Evolutionary conservation across 1,140 invertebrate species (phyloP).

Genomic region (Heliconius nattereri): DNA sequence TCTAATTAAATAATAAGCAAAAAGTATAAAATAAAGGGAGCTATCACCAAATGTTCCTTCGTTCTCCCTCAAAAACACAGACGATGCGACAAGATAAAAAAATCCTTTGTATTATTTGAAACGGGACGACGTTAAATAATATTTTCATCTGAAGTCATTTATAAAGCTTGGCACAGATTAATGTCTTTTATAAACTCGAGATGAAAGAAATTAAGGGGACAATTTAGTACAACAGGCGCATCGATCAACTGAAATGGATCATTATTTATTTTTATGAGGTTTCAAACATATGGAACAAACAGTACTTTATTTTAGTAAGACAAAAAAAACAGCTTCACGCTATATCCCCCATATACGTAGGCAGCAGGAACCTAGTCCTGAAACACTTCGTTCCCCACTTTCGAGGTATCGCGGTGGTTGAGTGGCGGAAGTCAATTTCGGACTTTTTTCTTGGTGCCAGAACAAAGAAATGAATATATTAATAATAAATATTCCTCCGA

Average conservation of each 20-base stretch:
- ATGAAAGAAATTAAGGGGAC: conserved; percentile 25
- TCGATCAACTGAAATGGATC: conserved; percentile 23
- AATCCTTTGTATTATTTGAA: conserved; percentile 8
- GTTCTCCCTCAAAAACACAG: too few relatives aligned
- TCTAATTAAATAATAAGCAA: too few relatives aligned
- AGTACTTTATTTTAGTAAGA: conserved; percentile 1
- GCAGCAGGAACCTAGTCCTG: too few relatives aligned
- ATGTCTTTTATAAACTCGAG: conserved; percentile 26
- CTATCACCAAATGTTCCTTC: too few relatives aligned
- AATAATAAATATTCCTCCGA: too few relatives aligned
- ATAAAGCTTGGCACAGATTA: conserved; percentile 22
- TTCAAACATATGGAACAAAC: conserved; percentile 4
- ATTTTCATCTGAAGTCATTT: conserved; percentile 17
- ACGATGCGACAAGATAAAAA: not conserved
- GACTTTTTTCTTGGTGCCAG: too few relatives aligned
- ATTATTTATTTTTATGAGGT: conserved; percentile 24
- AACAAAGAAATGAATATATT: too few relatives aligned
- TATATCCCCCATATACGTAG: too few relatives aligned
- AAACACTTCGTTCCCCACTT: too few relatives aligned
- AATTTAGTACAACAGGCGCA: conserved; percentile 13
- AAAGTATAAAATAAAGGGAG: too few relatives aligned
- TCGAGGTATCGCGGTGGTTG: too few relatives aligned
- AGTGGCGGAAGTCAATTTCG: too few relatives aligned
- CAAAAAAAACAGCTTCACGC: not conserved
- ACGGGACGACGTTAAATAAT: conserved; percentile 4